Percentiles rank a stretch among this genome's conserved stretches.
Conservation (phyloP, 2,113 vertebrate species). For the Pogonocichla stellata region DNA sequence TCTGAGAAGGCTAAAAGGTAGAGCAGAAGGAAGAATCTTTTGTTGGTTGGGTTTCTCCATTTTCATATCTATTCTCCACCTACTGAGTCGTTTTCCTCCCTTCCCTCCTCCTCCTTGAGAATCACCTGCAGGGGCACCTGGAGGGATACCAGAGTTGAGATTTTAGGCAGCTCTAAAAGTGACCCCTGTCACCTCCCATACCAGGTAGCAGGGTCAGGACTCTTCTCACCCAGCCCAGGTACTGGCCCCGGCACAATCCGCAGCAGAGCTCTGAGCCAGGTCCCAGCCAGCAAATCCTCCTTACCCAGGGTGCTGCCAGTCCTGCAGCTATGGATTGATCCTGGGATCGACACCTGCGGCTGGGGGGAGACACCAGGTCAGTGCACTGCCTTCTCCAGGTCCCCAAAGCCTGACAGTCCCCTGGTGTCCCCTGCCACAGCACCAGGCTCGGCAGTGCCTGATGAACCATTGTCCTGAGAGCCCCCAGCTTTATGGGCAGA, state of each 20-base stretch:
- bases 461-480: accelerated
- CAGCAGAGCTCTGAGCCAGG: background rate
- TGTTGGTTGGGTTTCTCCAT: background rate
- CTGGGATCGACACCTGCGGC: accelerated
- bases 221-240: background rate
- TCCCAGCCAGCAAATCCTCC: background rate
- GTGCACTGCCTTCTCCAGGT: accelerated
- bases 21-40: background rate
- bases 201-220: background rate
- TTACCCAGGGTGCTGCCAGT: background rate
- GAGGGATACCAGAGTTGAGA: background rate
- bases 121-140: accelerated
- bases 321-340: accelerated
- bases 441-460: accelerated
- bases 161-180: background rate
- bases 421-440: accelerated
- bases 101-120: background rate
- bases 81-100: background rate
- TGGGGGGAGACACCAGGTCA: background rate
- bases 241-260: accelerated
- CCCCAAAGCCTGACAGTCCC: background rate
- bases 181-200: background rate
- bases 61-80: background rate
- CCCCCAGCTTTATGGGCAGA: background rate
- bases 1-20: background rate